Base-by-base conservation (phyloP, 2,888 invertebrate genomes). In the Scaptodrosophila latifasciaeformis region DNA sequence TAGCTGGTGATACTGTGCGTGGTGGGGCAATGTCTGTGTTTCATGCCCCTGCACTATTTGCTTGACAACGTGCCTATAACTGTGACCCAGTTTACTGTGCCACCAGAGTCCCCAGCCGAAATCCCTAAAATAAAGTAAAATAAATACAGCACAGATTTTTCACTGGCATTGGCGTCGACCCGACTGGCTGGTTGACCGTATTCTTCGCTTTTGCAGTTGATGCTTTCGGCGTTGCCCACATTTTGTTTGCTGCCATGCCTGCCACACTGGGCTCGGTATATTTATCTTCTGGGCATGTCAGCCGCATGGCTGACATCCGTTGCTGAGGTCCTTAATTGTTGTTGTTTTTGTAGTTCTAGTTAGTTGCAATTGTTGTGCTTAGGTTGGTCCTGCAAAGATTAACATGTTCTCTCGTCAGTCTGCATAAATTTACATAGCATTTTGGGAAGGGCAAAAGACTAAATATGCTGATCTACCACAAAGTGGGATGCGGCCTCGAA, bases 61-160 rank as follows among this genome's bases (percentile, higher is more conserved):
- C 74, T 72, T 79, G 79, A 79, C 76, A 79, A 75, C 74, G 79
- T 75, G 79, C 67, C 79, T 75, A 75, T 75, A 75, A 75, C 76
- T 75, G 76, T 75, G 74, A 75, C 74, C 79, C 72, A 75, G 79
- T 75, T 75, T 60, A 19, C n/a, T 27, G 10, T 43, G 42, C 31
- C 31, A 31, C n/a, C n/a, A 13, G 31, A 31, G 9, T 31, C 34
- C 34, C 34, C 34, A n/a, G n/a, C n/a, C n/a, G n/a, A n/a, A n/a
- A n/a, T n/a, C n/a, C n/a, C n/a, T n/a, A n/a, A n/a, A n/a, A n/a
- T n/a, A n/a, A n/a, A n/a, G n/a, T n/a, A 17, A 18, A 15, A 37
- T 15, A 37, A 37, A 37, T 37, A 37, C 18, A 18, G 37, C 37
- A 37, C 37, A 37, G 37, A 37, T 37, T 37, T 37, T 18, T n/a